These are phyloP conservation scores for Phenganax marumi DNA, from an alignment of 92 coral and sea anemone genomes.

Conservation along the genomic window DNA sequence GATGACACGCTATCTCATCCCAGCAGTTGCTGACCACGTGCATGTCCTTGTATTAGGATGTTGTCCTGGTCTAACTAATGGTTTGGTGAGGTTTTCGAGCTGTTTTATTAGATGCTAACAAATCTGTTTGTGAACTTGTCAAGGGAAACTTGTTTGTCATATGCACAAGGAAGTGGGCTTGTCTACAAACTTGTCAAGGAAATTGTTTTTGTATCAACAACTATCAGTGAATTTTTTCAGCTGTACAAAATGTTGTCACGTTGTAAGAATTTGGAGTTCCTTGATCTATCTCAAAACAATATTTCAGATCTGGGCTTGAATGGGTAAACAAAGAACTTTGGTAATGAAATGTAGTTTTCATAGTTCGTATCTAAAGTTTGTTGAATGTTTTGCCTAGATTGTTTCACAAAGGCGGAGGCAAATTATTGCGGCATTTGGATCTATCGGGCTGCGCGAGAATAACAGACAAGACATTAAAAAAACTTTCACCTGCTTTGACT, in stretches of 20 bases:
- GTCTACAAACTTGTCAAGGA: neutral
- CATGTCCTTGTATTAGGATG: conserved; percentile 77
- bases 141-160: neutral
- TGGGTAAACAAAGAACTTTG: conserved; percentile 60
- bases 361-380: neutral
- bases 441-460: conserved; percentile 87
- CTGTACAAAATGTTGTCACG: conserved; percentile 84
- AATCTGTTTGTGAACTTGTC: neutral
- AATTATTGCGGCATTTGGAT: conserved; percentile 65
- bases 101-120: neutral
- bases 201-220: neutral
- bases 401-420: conserved; percentile 80
- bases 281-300: conserved; percentile 84
- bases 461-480: conserved; percentile 82
- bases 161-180: too few species aligned
- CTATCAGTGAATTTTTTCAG: conserved; percentile 37
- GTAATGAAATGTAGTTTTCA: neutral
- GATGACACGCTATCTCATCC: conserved; percentile 82
- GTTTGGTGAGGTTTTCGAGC: conserved; percentile 71
- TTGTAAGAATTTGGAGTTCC: conserved; percentile 77
- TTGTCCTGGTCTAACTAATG: conserved; percentile 90
- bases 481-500: conserved; percentile 75
- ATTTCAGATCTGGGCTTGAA: conserved; percentile 90
- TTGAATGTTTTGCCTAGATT: conserved; percentile 49
- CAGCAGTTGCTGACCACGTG: conserved; percentile 77